Base-by-base conservation (phyloP, 2,113 vertebrate species). In the Amia ocellicauda region DNA sequence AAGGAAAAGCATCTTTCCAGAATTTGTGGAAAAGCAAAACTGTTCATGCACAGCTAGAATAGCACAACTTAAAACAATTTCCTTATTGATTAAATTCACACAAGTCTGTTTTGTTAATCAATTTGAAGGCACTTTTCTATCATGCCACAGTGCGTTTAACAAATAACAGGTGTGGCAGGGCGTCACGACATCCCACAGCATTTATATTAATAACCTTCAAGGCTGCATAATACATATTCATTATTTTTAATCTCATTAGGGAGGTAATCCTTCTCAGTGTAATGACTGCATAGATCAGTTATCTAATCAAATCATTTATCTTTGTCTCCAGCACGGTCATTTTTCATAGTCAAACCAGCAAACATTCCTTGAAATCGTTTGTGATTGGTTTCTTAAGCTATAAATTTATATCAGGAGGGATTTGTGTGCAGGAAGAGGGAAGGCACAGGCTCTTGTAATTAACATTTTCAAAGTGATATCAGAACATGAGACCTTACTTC, bases 161-260 rank as follows among this genome's bases (percentile, higher is more conserved):
- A 36, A 36, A 36, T 11, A 36, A 36, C 31, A 36, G 31, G 31
- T 36, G 31, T 36, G 31, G 31, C 31, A 36, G 5, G 5, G 31
- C 31, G 5, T 36, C 31, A 36, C 68, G 66, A 66, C 64, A 67
- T 55, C 57, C 27, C 20, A 40, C 54, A 60, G 36, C 60, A 70
- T 72, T 70, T 64, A 60, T 67, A 74, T 64, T 65, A 69, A 72
- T 74, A 55, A 51, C 54, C 26, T 68, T 67, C 51, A 43, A 43
- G 66, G 61, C 29, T 54, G 58, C 49, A 51, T 58, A 53, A 70
- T 80, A 64, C 67, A 72, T 71, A 74, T 80, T 80, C 72, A 74
- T 80, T 63, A 72, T 29, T 42, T 61, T 62, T 68, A 60, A 74
- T 69, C 69, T 67, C 62, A 61, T 74, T 71, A 73, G 58, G 60